Base-by-base conservation (phyloP, 2,888 invertebrate genomes). In the Thymelicus acteon region DNA sequence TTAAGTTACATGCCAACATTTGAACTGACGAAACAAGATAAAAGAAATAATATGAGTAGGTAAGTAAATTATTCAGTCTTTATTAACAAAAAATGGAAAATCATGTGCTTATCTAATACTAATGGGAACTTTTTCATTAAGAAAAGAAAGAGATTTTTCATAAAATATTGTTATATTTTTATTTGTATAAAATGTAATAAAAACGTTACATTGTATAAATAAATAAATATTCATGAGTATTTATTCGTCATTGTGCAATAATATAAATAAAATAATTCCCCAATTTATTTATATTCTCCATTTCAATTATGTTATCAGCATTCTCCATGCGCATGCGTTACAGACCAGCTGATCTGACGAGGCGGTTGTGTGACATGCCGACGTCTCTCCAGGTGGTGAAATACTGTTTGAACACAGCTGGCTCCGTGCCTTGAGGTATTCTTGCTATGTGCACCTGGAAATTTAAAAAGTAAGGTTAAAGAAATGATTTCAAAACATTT, bases 331-430 rank as follows among this genome's bases (percentile, higher is more conserved):
- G 19, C 40, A 12, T 61, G 40, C 37, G 10, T 71, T 67, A 63
- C 77, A 89, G 82, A 78, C 89, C 87, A 73, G 87, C 85, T 1
- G 93, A 91, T 60, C 94, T 87, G 13, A 95, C 90, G 40, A 96
- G 85, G 60, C 96, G 94, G 0, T 93, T 89, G 77, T 95, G 95
- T 0, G 94, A 82, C 93, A 96, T 96, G 76, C 95, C 96, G 8
- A 81, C 82, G 76, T 96, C 96, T 58, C 95, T 94, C 98, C 98
- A 98, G 0, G 96, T 95, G 3, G 95, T 87, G 90, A 98, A 98
- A 92, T 97, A 98, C 81, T 98, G 98, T 77, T 97, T 97, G 91
- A 98, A 98, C 7, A 96, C 95, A 0, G 97, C 96, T 0, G 98
- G 96, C 85, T 98, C 98, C 0, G 96, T 97, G 24, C 96, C 96